A percentile compares a stretch with the other conserved stretches of the same genome.
These are phyloP conservation scores for Adelphocoris suturalis DNA, from an alignment of 2,888 invertebrate species.

Conservation along the genomic window DNA sequence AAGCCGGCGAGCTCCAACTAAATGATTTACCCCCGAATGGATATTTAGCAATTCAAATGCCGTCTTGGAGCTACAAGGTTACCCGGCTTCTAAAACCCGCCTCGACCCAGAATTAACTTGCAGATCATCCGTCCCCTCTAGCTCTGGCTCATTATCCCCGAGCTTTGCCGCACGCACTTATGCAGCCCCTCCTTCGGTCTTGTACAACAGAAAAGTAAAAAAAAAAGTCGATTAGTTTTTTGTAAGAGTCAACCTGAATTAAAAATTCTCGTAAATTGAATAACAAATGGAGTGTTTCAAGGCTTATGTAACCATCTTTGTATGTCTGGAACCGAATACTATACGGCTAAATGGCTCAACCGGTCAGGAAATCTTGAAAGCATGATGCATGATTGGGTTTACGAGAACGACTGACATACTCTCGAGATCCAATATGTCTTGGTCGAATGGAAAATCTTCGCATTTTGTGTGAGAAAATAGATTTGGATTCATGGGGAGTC, in stretches of 20 bases:
- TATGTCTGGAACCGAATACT: no score
- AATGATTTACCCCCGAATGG: conserved; percentile 57
- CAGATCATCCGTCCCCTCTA: not conserved
- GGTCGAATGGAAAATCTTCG: no score
- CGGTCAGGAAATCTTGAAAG: no score
- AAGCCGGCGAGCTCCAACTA: conserved; percentile 45
- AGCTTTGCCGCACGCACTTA: not conserved
- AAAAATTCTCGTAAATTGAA: not conserved
- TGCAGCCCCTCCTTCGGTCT: not conserved
- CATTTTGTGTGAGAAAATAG: no score
- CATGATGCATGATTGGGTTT: no score
- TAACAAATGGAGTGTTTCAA: not conserved
- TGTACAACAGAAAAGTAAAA: not conserved
- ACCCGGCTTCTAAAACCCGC: conserved; percentile 26
- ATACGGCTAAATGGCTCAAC: no score
- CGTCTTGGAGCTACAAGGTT: conserved; percentile 33
- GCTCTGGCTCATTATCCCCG: conserved; percentile 24
- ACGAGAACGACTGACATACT: no score
- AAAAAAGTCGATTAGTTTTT: not conserved
- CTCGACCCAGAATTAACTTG: conserved; percentile 41
- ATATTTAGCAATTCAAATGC: conserved; percentile 50
- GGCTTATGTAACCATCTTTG: no score
- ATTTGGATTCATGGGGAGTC: no score
- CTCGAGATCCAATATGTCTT: no score
- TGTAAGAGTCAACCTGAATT: not conserved